phyloP scores from a whole-genome alignment of 2,113 vertebrate genomes.

The Ceyx margarethae region DNA sequence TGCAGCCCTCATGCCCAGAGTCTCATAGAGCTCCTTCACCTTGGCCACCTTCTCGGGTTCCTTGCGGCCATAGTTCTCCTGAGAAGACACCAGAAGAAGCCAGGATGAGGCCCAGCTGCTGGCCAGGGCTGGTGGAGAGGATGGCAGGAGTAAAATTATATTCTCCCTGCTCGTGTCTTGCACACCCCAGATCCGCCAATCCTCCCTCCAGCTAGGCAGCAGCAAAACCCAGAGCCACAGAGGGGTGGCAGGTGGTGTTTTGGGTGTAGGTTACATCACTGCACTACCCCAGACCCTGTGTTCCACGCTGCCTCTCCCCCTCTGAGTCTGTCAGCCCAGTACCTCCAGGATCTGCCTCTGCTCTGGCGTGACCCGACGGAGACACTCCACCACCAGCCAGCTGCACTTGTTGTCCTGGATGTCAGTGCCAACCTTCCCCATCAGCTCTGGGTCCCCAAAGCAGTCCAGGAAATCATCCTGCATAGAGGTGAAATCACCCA shows the following conservation, averaged over 20 bases:
- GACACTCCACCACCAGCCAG: slow-evolving; percentile 91
- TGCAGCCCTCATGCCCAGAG: slow-evolving; percentile 72
- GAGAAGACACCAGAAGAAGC: neutral
- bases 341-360: slow-evolving; percentile 88
- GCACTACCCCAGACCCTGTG: accelerated
- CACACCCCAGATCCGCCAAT: accelerated
- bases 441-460: slow-evolving; percentile 88
- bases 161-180: accelerated
- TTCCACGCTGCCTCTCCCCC: neutral
- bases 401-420: slow-evolving; percentile 99
- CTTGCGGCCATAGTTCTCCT: slow-evolving; percentile 85
- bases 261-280: accelerated
- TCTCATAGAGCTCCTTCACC: slow-evolving; percentile 86
- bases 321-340: neutral
- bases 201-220: neutral
- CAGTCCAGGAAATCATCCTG: slow-evolving; percentile 95
- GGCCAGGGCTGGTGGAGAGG: accelerated
- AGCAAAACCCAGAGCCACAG: neutral
- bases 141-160: neutral
- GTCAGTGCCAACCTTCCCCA: slow-evolving; percentile 93
- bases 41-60: slow-evolving; percentile 81
- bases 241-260: accelerated
- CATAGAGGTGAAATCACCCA: accelerated
- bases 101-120: accelerated
- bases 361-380: slow-evolving; percentile 76